Percentiles rank a stretch among this genome's conserved stretches.
Conservation (phyloP, 2,797 vertebrate species). For the Octomys mimax region DNA sequence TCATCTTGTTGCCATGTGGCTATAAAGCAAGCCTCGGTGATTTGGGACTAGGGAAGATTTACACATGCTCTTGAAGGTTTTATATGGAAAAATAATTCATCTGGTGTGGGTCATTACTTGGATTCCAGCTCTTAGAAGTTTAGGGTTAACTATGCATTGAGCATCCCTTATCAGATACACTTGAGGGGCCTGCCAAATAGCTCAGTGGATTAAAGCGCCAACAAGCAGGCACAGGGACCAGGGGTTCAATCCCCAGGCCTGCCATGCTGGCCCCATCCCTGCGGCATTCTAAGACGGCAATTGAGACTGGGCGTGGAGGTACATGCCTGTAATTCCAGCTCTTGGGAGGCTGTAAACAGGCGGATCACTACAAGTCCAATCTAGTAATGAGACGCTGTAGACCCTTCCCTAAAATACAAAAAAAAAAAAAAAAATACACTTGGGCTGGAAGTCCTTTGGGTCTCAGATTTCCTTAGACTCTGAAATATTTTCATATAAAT, state of each 20-base stretch:
- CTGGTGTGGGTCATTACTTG: neutral
- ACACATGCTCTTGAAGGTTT: neutral
- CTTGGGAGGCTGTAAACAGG: too few species aligned
- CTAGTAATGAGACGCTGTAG: too few species aligned
- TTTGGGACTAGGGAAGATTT: neutral
- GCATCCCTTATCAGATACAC: neutral
- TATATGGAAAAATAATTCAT: conserved; percentile 24
- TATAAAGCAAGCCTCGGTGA: conserved; percentile 17
- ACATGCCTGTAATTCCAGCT: too few species aligned
- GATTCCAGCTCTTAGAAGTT: neutral
- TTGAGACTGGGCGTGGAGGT: too few species aligned
- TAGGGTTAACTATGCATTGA: neutral
- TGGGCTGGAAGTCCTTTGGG: neutral
- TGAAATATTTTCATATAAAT: neutral
- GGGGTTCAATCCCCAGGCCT: too few species aligned
- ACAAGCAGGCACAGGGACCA: too few species aligned
- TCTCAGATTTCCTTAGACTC: neutral
- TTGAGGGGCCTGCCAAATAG: neutral
- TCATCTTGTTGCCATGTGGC: neutral
- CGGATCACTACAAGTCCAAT: too few species aligned
- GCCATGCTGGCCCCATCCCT: too few species aligned
- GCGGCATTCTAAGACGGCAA: too few species aligned
- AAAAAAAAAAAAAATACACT: too few species aligned
- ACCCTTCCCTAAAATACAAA: too few species aligned
- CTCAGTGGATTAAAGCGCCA: too few species aligned